phyloP scores from a whole-genome alignment of 2,888 invertebrate species.

The Busseola fusca region DNA sequence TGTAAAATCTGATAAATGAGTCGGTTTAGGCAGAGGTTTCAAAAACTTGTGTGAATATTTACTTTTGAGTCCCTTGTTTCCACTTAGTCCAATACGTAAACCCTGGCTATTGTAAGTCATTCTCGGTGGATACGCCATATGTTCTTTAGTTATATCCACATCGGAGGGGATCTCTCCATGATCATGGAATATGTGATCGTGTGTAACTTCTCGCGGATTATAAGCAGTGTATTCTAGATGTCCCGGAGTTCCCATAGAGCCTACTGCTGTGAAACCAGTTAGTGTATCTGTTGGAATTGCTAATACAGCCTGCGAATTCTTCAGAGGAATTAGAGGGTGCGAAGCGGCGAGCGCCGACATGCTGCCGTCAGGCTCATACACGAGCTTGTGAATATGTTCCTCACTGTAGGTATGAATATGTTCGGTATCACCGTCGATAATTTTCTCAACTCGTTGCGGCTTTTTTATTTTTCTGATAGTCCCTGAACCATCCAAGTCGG shows the following conservation, averaged over 20 bases:
- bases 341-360: slow-evolving; percentile 72
- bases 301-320: slow-evolving; percentile 72
- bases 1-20: slow-evolving; percentile 73
- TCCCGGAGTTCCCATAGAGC: slow-evolving; percentile 78
- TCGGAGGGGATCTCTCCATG: slow-evolving; percentile 84
- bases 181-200: slow-evolving; percentile 86
- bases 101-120: slow-evolving; percentile 81
- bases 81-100: slow-evolving; percentile 70
- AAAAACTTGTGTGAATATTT: slow-evolving; percentile 74
- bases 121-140: slow-evolving; percentile 77
- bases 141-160: slow-evolving; percentile 76
- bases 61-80: slow-evolving; percentile 68
- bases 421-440: slow-evolving; percentile 86
- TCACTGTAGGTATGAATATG: slow-evolving; percentile 87
- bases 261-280: slow-evolving; percentile 71
- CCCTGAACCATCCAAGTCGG: slow-evolving; percentile 83
- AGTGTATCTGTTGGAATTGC: slow-evolving; percentile 74
- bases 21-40: slow-evolving; percentile 71
- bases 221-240: slow-evolving; percentile 84
- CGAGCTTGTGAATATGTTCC: slow-evolving; percentile 85
- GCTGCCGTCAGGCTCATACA: slow-evolving; percentile 74
- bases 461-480: slow-evolving; percentile 83
- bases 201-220: slow-evolving; percentile 85
- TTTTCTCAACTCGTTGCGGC: slow-evolving; percentile 87
- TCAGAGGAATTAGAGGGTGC: slow-evolving; percentile 75